Evolutionary conservation across 2,888 invertebrate genomes (phyloP).

Genomic region (Pammene aurita): DNA sequence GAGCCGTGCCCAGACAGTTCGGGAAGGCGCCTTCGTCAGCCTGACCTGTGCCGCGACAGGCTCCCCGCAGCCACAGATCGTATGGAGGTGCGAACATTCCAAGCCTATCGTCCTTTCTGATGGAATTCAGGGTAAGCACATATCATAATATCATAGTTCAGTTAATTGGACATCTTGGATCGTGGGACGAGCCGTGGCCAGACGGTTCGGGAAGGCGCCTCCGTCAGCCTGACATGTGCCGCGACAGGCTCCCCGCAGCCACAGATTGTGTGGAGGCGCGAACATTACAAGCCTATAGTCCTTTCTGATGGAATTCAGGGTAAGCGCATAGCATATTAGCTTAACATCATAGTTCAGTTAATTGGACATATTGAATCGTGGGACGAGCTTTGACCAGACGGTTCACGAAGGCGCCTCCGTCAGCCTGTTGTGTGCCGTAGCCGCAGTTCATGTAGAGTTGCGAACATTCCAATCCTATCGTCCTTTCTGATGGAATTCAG

Average conservation of each 20-base stretch:
- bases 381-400: slow-evolving; percentile 85
- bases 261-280: slow-evolving; percentile 93
- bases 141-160: not conserved
- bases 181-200: slow-evolving; percentile 93
- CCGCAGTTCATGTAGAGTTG: slow-evolving; percentile 95
- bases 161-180: slow-evolving; percentile 88
- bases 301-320: slow-evolving; percentile 87
- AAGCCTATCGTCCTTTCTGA: slow-evolving; percentile 87
- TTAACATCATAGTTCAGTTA: not conserved
- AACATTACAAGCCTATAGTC: slow-evolving; percentile 89
- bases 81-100: slow-evolving; percentile 93
- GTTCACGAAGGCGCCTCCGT: slow-evolving; percentile 94
- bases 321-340: slow-evolving; percentile 56
- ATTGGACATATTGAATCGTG: not conserved
- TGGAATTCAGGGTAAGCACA: slow-evolving; percentile 86
- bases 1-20: slow-evolving; percentile 88
- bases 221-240: slow-evolving; percentile 92
- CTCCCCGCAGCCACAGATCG: slow-evolving; percentile 93
- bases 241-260: slow-evolving; percentile 95
- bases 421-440: slow-evolving; percentile 90
- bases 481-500: slow-evolving; percentile 86
- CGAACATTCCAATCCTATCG: slow-evolving; percentile 90
- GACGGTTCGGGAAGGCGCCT: slow-evolving; percentile 93
- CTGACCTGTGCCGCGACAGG: slow-evolving; percentile 94
- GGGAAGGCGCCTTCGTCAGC: slow-evolving; percentile 93